phyloP scores from a whole-genome alignment of 2,797 vertebrate genomes.

The Tapirus indicus region DNA sequence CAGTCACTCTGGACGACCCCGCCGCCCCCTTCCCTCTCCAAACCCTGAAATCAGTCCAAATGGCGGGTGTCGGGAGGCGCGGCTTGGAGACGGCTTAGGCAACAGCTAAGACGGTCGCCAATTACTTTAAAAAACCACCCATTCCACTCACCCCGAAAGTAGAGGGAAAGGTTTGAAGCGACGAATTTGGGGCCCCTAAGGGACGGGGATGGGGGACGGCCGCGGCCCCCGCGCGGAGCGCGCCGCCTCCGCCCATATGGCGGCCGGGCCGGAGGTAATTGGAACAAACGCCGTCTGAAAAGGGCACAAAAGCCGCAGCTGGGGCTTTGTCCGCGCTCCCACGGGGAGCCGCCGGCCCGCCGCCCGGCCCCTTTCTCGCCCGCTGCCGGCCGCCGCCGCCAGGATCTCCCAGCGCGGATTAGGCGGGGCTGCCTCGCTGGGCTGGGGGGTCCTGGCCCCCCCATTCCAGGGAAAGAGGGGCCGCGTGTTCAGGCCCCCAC shows the following conservation, averaged over 20 bases:
- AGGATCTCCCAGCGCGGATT: slow-evolving; percentile 83
- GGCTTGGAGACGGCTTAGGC: neutral
- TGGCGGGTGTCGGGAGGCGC: neutral
- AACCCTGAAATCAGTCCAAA: neutral
- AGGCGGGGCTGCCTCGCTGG: slow-evolving; percentile 72
- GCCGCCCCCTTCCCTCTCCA: neutral
- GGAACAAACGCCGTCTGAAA: slow-evolving; percentile 89
- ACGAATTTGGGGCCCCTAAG: slow-evolving; percentile 33
- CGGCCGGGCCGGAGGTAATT: slow-evolving; percentile 86
- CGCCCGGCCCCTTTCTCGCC: slow-evolving; percentile 82
- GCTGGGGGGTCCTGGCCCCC: neutral
- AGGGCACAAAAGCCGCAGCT: slow-evolving; percentile 89
- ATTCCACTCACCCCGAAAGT: neutral
- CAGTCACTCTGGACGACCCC: neutral
- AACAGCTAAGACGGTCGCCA: neutral
- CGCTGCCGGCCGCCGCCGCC: slow-evolving; percentile 75
- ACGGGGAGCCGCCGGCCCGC: slow-evolving; percentile 83
- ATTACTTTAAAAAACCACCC: neutral
- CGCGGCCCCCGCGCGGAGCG: slow-evolving; percentile 68
- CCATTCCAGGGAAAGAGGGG: neutral
- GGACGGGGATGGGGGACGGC: neutral
- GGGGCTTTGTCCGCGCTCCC: slow-evolving; percentile 87
- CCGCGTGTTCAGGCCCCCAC: neutral
- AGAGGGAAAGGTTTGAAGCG: neutral
- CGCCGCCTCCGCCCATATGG: slow-evolving; percentile 88